These are phyloP conservation scores for Microtus oregoni DNA, from an alignment of 2,113 vertebrate genomes.

Conservation along the genomic window DNA sequence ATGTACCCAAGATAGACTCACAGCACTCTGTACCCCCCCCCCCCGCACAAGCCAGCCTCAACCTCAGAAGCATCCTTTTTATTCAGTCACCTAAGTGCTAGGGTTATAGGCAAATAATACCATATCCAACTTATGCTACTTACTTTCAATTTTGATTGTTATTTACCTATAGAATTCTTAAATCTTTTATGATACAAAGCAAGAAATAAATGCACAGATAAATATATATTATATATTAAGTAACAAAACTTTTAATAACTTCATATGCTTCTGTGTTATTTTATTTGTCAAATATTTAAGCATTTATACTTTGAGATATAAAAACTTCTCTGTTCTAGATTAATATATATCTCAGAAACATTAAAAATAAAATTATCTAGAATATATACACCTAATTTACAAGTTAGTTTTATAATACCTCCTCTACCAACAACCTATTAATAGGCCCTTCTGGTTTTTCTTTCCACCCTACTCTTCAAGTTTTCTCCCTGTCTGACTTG, in stretches of 20 bases:
- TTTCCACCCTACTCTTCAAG: neutral
- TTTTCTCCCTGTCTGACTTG: constrained; percentile 9
- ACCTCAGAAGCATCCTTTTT: neutral
- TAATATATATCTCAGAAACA: neutral
- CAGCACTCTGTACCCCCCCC: neutral
- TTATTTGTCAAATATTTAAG: constrained; percentile 42
- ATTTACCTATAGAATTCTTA: constrained; percentile 20
- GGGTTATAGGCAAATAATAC: neutral
- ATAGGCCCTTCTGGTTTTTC: constrained; percentile 37
- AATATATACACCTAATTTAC: constrained; percentile 29
- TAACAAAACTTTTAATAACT: constrained; percentile 37
- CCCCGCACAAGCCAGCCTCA: neutral
- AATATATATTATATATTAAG: neutral
- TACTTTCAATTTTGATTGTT: constrained; percentile 12
- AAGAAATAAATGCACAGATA: neutral
- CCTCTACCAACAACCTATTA: neutral
- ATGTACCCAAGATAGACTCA: too few relatives aligned
- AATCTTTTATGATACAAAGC: constrained; percentile 41
- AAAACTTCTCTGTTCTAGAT: constrained; percentile 14
- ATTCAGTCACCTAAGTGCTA: neutral
- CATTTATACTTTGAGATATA: neutral
- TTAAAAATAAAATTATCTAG: neutral
- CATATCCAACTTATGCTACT: neutral
- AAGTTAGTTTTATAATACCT: neutral
- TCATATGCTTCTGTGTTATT: constrained; percentile 34